Base-by-base conservation (phyloP, 35 echinoderm and acorn worm genomes). In the Heliocidaris tuberculata region DNA sequence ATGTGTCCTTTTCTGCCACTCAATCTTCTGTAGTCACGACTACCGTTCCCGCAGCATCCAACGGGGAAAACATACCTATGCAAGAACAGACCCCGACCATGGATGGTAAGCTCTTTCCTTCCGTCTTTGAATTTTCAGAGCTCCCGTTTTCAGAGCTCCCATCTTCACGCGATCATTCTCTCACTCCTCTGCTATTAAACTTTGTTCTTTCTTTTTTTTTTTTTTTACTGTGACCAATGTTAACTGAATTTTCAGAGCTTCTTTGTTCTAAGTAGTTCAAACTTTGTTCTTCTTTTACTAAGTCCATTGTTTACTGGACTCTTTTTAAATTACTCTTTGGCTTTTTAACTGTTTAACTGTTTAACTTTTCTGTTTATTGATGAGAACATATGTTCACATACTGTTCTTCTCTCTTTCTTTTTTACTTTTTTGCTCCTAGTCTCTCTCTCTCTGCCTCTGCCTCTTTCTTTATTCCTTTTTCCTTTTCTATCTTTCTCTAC, bases 61-160 rank as follows among this genome's bases (percentile, higher is more conserved):
- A 93, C 91, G 91, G 91, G 50, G 91, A 93, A 59, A 49, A 93
- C 91, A 93, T 93, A 93, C 91, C 91, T 93, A 93, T 93, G 91
- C 91, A 93, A 93, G 91, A 93, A 93, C 91, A 93, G 31, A 50
- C 91, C 48, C 91, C 31, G 29, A 93, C 31, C 11, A 30, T 93
- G 91, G 91, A 93, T 49, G 91, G 91, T 93, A 93, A 93, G 91
- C 59, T 12, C 48, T 93, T 19, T 89, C 32, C 87, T 89, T 89
- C 47, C 31, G 9, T 32, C 31, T 48, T 42, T 48, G 7, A 24
- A 4, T 89, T 89, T 89, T 78, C 65, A 17, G 27, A 78, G 65
- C 65, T 8, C 15, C 65, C 65, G 27, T 78, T 19, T n/a, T 78
- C 65, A 78, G 17, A 78, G 65, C 65, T 8, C 15, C 65, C 65